Conservation (phyloP, 1,140 invertebrate species). For the Dendroctonus valens region DNA sequence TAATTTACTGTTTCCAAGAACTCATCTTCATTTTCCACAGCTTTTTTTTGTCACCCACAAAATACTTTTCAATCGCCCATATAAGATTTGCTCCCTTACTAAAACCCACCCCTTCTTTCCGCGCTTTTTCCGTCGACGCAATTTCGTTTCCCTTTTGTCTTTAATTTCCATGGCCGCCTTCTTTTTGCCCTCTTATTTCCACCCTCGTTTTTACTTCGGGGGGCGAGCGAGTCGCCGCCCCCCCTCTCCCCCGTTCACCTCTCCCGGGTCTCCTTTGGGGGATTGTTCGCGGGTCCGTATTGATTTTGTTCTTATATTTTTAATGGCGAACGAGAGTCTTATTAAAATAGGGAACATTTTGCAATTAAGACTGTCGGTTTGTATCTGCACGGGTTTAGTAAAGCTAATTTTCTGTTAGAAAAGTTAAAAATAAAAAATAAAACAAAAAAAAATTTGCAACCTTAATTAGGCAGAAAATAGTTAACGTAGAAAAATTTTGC, state of each 20-base stretch:
- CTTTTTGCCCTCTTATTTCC: constrained; percentile 37
- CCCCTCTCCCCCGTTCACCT: constrained; percentile 6
- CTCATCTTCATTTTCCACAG: no score
- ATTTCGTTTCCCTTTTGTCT: constrained; percentile 38
- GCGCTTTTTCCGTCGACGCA: constrained; percentile 33
- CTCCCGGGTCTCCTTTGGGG: constrained; percentile 18
- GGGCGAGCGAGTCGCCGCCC: constrained; percentile 18
- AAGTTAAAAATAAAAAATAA: no score
- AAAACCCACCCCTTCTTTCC: constrained; percentile 24
- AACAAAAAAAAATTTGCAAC: no score
- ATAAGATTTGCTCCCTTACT: constrained; percentile 13
- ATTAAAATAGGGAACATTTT: constrained; percentile 2
- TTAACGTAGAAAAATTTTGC: no score
- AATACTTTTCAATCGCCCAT: no score
- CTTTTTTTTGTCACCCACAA: no score
- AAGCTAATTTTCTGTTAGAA: no score
- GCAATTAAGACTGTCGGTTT: no score
- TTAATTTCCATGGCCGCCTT: constrained; percentile 37
- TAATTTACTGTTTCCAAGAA: not conserved
- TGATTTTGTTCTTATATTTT: constrained; percentile 34
- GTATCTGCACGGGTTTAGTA: no score
- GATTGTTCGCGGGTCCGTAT: constrained; percentile 32
- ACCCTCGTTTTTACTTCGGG: constrained; percentile 34
- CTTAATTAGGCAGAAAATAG: no score
- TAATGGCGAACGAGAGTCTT: constrained; percentile 24